Base-by-base conservation (phyloP, 2,888 invertebrate genomes). In the Hartigia nigra region DNA sequence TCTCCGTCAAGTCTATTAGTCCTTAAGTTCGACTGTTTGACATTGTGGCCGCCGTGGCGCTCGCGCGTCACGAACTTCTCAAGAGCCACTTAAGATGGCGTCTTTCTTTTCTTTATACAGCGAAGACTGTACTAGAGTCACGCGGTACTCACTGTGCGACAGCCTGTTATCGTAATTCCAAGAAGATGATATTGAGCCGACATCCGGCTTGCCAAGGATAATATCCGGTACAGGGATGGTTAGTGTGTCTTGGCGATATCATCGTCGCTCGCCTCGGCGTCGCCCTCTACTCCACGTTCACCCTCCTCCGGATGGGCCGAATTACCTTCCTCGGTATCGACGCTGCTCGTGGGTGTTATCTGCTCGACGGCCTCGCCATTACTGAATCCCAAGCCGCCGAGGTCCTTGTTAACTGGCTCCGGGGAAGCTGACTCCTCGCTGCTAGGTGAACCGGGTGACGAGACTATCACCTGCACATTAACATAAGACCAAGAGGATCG, bases 391-490 rank as follows among this genome's bases (percentile, higher is more conserved):
- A 83, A 78, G 72, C 81, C 81, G 35, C 85, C 81, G 79, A 84
- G 78, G 55, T 80, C 93, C 91, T 95, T 95, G 90, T 95, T 95
- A 91, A 95, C 94, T 83, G 95, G 95, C 88, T 95, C 96, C 86
- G 96, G 96, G 86, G 96, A 96, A 88, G 95, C 96, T 86, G 95
- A 95, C 90, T 96, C 96, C 89, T 96, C 96, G 93, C 96, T 96
- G 94, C 96, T 96, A 94, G 96, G 96, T 91, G 96, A 96, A 94
- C 96, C 96, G 94, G 96, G 96, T 90, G 96, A 95, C 90, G 95
- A 94, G 87, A 94, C 93, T 93, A 94, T 94, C 93, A 94, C 94
- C 92, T 94, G 92, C 80, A 81, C 79, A 84, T 78, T 55, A 2
- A 55, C 55, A 3, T 0, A 14, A 9, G 23, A 70, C 74, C 55